Percentiles rank a stretch among this genome's conserved stretches.
These are phyloP conservation scores for Prunella strophiata DNA, from an alignment of 2,797 vertebrate species.

Conservation along the genomic window DNA sequence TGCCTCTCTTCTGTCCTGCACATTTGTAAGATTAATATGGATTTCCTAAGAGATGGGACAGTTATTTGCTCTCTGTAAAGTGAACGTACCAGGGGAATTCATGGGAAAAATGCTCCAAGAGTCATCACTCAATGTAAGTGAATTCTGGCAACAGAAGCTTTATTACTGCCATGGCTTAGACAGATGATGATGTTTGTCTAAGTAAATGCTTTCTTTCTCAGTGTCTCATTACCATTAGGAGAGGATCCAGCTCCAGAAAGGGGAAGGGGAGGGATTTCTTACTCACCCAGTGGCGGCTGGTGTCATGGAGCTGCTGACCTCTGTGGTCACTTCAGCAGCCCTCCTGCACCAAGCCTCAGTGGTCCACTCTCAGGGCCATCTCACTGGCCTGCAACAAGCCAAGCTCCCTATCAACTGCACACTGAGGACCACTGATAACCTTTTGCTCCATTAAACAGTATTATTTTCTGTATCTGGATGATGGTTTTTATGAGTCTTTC, in stretches of 20 bases:
- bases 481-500: constrained; percentile 57
- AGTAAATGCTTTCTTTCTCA: constrained; percentile 60
- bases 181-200: constrained; percentile 65
- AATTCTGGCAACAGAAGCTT: constrained; percentile 61
- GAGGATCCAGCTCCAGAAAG: constrained; percentile 31
- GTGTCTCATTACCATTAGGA: constrained; percentile 61
- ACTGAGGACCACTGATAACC: constrained; percentile 43
- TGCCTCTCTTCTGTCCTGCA: background rate
- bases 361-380: background rate
- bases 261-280: background rate
- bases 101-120: constrained; percentile 43
- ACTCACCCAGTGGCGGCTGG: background rate
- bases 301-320: background rate
- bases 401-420: background rate
- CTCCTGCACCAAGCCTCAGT: background rate
- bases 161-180: constrained; percentile 62
- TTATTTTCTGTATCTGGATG: constrained; percentile 61
- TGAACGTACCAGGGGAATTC: constrained; percentile 32
- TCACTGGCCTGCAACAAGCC: constrained; percentile 14
- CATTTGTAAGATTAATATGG: constrained; percentile 4
- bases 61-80: constrained; percentile 23
- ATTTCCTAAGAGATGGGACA: constrained; percentile 13
- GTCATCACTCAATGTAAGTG: constrained; percentile 53
- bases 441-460: constrained; percentile 67
- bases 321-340: background rate